Percentiles rank a stretch among this genome's conserved stretches.
Conservation (phyloP, 2,797 vertebrate genomes). For the Todus mexicanus region DNA sequence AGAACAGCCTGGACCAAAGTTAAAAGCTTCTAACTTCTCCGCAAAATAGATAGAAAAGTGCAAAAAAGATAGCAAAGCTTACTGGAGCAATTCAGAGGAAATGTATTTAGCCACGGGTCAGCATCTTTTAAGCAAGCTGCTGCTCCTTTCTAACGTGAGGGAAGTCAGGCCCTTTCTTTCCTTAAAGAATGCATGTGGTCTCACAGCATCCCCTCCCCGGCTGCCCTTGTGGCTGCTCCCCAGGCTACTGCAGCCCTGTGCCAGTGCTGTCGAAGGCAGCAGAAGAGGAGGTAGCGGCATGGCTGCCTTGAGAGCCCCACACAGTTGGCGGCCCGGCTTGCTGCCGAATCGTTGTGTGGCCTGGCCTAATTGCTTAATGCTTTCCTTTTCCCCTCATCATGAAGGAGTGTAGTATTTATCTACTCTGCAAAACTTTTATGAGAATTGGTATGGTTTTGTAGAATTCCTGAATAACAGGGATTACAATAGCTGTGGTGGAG, state of each 20-base stretch:
- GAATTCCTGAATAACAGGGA: constrained; percentile 31
- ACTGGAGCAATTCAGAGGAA: not conserved
- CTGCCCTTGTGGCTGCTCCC: not conserved
- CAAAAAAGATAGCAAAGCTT: not conserved
- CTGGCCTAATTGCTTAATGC: constrained; percentile 39
- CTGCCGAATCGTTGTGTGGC: constrained; percentile 35
- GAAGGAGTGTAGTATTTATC: not conserved
- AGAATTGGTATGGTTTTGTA: constrained; percentile 17
- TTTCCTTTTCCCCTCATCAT: not conserved
- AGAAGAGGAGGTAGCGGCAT: not conserved
- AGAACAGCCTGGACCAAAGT: not conserved
- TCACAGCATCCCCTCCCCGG: accelerated
- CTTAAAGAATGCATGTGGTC: not conserved
- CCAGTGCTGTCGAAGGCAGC: not conserved
- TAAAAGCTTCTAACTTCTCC: not conserved
- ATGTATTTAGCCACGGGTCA: accelerated
- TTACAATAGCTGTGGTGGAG: constrained; percentile 31
- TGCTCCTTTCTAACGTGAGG: not conserved
- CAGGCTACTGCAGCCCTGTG: accelerated
- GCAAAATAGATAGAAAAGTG: not conserved
- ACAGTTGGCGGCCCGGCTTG: not conserved
- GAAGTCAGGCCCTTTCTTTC: not conserved
- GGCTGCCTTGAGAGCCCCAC: not conserved
- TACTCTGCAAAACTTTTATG: constrained; percentile 44
- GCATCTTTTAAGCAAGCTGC: not conserved